Conservation (phyloP, 92 coral and sea anemone genomes). For the Phymanthus crucifer region DNA sequence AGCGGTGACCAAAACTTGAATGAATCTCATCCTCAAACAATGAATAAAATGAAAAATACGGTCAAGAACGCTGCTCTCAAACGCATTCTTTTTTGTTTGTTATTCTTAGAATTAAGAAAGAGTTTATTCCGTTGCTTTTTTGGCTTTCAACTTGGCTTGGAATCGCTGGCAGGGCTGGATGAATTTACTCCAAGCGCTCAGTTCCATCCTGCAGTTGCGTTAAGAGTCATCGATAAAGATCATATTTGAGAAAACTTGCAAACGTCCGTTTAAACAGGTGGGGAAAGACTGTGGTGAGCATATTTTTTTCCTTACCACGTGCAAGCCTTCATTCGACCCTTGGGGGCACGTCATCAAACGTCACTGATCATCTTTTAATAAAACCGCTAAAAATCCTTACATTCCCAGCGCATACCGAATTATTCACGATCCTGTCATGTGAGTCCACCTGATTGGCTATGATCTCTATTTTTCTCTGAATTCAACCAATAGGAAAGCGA, state of each 20-base stretch:
- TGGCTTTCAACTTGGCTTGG: not conserved
- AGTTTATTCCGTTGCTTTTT: not conserved
- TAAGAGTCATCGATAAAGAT: slow-evolving; percentile 36
- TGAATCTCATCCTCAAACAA: slow-evolving; percentile 23
- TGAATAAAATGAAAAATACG: slow-evolving; percentile 5
- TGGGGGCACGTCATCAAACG: slow-evolving; percentile 30
- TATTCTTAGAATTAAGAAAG: not conserved
- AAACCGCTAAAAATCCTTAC: slow-evolving; percentile 25
- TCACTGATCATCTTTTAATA: slow-evolving; percentile 10
- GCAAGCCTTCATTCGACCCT: slow-evolving; percentile 17
- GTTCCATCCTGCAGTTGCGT: slow-evolving; percentile 17
- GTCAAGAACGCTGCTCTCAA: not conserved
- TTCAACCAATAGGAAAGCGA: slow-evolving; percentile 12
- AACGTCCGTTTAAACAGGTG: slow-evolving; percentile 57
- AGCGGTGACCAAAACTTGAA: slow-evolving; percentile 23
- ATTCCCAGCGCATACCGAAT: slow-evolving; percentile 7
- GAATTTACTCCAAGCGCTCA: not conserved
- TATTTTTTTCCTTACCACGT: slow-evolving; percentile 23
- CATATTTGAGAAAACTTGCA: slow-evolving; percentile 27
- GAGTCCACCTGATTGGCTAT: not conserved
- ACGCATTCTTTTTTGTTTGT: not conserved
- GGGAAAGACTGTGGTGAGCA: slow-evolving; percentile 31
- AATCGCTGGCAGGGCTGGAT: not conserved
- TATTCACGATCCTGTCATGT: slow-evolving; percentile 16
- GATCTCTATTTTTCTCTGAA: not conserved